Evolutionary conservation across 2,888 invertebrate species (phyloP).

Genomic region (Lasioglossum vierecki): DNA sequence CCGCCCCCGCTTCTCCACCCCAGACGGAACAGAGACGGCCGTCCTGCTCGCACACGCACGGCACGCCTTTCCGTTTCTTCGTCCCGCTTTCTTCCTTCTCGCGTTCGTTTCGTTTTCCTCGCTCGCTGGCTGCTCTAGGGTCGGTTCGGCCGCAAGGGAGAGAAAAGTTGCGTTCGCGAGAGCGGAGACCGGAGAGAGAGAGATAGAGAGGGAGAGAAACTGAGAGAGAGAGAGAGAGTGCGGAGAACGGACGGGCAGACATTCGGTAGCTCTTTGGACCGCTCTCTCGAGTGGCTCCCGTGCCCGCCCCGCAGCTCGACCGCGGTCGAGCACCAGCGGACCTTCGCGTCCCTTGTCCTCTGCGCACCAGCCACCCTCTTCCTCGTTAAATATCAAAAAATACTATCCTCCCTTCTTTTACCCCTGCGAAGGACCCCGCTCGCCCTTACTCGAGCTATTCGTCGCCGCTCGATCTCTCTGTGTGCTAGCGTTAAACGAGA

Average conservation of each 20-base stretch:
- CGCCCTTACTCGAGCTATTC: not conserved
- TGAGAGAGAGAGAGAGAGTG: not conserved
- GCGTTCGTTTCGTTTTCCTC: conserved; percentile 41
- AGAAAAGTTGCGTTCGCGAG: conserved; percentile 62
- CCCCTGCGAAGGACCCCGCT: not conserved
- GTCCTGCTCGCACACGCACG: conserved; percentile 47
- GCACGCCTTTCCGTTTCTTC: conserved; percentile 57
- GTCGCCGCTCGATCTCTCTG: not conserved
- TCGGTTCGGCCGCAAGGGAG: conserved; percentile 46
- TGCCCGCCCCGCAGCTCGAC: conserved; percentile 5
- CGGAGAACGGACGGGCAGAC: conserved; percentile 41
- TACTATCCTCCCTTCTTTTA: conserved; percentile 7
- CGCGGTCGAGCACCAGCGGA: conserved; percentile 42
- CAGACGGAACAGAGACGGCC: conserved; percentile 9
- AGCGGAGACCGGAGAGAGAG: not conserved
- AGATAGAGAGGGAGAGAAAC: not conserved
- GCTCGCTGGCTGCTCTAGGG: conserved; percentile 46
- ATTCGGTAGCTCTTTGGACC: conserved; percentile 62
- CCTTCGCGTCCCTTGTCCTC: conserved; percentile 27
- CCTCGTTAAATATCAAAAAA: conserved; percentile 16
- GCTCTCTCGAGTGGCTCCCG: conserved; percentile 41
- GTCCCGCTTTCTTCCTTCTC: conserved; percentile 56
- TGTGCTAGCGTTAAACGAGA: not conserved
- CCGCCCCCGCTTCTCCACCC: conserved; percentile 45
- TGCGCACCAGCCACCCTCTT: not conserved